phyloP scores from a whole-genome alignment of 64 coral and sea anemone genomes.

The Actinia equina region DNA sequence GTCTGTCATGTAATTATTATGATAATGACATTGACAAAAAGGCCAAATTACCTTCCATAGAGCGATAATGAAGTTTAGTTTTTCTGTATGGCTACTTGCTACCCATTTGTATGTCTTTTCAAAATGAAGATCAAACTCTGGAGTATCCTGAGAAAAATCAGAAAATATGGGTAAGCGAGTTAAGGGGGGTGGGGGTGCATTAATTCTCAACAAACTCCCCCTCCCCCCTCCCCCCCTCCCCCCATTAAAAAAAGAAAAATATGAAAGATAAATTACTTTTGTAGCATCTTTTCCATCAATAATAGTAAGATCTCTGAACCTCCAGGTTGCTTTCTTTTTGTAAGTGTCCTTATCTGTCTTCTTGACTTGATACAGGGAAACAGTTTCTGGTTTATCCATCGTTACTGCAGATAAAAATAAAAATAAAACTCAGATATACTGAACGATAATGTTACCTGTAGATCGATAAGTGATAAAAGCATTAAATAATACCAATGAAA shows the following conservation, averaged over 20 bases:
- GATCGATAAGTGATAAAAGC: not conserved
- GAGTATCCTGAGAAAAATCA: conserved; percentile 59
- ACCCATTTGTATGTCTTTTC: conserved; percentile 99
- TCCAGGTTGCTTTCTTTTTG: conserved; percentile 93
- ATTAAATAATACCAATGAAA: too few species aligned
- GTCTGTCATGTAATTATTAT: too few species aligned
- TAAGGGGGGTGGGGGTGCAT: too few species aligned
- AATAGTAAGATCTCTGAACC: conserved; percentile 81
- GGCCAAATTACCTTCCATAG: conserved; percentile 71
- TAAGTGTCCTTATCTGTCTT: conserved; percentile 96
- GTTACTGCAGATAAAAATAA: conserved; percentile 56
- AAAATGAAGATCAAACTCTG: conserved; percentile 96
- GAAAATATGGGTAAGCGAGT: not conserved
- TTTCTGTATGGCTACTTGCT: conserved; percentile 89
- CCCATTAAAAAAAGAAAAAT: not conserved
- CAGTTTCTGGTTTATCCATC: conserved; percentile 84
- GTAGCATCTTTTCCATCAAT: conserved; percentile 95
- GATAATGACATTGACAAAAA: too few species aligned
- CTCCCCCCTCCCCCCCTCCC: too few species aligned
- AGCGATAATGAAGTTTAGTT: conserved; percentile 82
- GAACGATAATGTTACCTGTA: not conserved
- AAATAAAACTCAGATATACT: not conserved
- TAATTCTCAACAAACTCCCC: too few species aligned
- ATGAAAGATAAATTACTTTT: conserved; percentile 27
- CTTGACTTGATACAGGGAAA: conserved; percentile 98